Evolutionary conservation across 2,797 vertebrate species (phyloP).

Genomic region (Anabacerthia variegaticeps): DNA sequence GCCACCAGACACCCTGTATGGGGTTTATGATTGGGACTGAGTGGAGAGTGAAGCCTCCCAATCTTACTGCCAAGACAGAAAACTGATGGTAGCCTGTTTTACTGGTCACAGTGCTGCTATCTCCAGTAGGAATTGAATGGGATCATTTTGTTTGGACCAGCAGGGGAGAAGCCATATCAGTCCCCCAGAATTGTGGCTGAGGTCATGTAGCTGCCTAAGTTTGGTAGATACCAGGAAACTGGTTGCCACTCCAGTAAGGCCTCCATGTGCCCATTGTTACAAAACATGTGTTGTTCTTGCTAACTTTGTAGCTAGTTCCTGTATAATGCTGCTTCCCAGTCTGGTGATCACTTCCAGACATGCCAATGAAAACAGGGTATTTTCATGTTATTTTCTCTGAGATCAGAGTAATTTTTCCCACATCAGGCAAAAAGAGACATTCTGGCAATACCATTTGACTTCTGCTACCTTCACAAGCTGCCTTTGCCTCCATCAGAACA

Average conservation of each 20-base stretch:
- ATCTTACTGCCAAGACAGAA: background rate
- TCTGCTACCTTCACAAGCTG: background rate
- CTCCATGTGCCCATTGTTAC: background rate
- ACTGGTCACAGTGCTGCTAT: background rate
- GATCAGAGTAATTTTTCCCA: background rate
- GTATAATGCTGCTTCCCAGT: background rate
- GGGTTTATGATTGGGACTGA: background rate
- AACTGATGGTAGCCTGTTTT: background rate
- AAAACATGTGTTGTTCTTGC: background rate
- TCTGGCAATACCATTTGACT: background rate
- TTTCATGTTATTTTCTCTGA: background rate
- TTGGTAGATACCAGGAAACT: background rate
- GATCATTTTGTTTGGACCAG: background rate
- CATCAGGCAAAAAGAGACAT: background rate
- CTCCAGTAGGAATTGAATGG: background rate
- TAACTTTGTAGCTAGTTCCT: background rate
- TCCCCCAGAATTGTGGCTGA: background rate
- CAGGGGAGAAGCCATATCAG: background rate
- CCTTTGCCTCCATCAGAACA: background rate
- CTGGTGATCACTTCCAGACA: background rate
- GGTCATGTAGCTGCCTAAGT: background rate
- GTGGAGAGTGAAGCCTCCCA: background rate
- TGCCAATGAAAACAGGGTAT: background rate
- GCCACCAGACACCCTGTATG: background rate
- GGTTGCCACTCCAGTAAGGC: background rate